Conservation (phyloP, 2,888 invertebrate species). For the Eupithecia dodoneata region DNA sequence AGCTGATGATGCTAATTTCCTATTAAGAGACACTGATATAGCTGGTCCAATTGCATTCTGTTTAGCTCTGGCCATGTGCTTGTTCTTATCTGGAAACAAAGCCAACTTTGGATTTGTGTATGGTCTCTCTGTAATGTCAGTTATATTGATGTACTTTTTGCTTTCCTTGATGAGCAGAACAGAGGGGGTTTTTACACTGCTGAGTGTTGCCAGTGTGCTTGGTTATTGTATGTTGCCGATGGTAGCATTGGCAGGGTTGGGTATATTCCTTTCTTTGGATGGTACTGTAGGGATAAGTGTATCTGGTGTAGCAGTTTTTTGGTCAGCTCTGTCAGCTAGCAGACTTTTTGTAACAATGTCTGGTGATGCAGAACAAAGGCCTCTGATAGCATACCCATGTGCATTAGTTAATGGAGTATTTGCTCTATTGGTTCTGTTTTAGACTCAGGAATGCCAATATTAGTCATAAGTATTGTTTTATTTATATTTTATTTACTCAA, state of each 20-base stretch:
- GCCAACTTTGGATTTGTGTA: slow-evolving; percentile 97
- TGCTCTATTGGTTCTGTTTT: slow-evolving; percentile 96
- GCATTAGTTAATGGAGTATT: slow-evolving; percentile 96
- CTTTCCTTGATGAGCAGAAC: slow-evolving; percentile 90
- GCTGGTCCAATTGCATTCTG: slow-evolving; percentile 97
- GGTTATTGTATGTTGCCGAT: slow-evolving; percentile 97
- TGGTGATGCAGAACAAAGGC: slow-evolving; percentile 93
- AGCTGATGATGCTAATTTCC: slow-evolving; percentile 89
- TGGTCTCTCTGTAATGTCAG: slow-evolving; percentile 95
- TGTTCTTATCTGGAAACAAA: slow-evolving; percentile 90
- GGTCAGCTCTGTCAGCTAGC: slow-evolving; percentile 97
- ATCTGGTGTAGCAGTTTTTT: slow-evolving; percentile 88
- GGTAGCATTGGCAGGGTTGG: slow-evolving; percentile 92
- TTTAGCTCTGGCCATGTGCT: slow-evolving; percentile 86
- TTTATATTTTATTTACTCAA: slow-evolving; percentile 19
- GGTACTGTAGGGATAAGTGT: slow-evolving; percentile 87
- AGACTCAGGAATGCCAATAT: slow-evolving; percentile 52
- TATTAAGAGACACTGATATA: slow-evolving; percentile 93
- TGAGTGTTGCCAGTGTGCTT: slow-evolving; percentile 93
- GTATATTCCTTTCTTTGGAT: slow-evolving; percentile 91
- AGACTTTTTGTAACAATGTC: slow-evolving; percentile 96
- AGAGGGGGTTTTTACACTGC: slow-evolving; percentile 88
- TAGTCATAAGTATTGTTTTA: slow-evolving; percentile 16
- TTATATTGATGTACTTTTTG: slow-evolving; percentile 94
- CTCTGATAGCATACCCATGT: slow-evolving; percentile 96